Conservation (phyloP, 53 echinoderm and acorn worm genomes). For the Hippasteria phrygiana region DNA sequence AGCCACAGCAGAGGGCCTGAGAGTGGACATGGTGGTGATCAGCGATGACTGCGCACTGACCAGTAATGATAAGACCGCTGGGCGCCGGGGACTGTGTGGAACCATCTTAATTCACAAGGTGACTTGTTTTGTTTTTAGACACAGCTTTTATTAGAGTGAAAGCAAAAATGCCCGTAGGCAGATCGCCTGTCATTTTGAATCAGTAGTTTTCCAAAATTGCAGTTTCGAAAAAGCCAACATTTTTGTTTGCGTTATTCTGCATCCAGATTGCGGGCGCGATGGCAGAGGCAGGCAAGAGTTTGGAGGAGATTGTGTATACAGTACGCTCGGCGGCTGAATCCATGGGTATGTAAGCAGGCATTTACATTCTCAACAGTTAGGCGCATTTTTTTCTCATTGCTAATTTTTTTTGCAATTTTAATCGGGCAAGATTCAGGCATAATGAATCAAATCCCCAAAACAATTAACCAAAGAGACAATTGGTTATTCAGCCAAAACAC, state of each 20-base stretch:
- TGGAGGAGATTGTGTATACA: conserved; percentile 66
- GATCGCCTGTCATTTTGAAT: too few relatives aligned
- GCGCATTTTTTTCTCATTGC: too few relatives aligned
- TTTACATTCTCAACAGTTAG: neutral
- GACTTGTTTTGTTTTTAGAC: too few relatives aligned
- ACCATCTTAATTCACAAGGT: conserved; percentile 88
- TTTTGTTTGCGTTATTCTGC: neutral
- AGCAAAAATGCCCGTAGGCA: too few relatives aligned
- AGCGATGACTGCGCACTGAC: conserved; percentile 83
- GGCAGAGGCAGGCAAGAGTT: conserved; percentile 75
- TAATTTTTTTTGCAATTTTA: too few relatives aligned
- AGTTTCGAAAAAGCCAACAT: too few relatives aligned
- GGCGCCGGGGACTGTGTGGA: conserved; percentile 80
- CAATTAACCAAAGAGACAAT: too few relatives aligned
- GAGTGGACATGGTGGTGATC: conserved; percentile 82
- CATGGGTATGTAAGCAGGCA: conserved; percentile 49
- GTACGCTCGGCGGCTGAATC: conserved; percentile 39
- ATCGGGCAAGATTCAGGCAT: too few relatives aligned
- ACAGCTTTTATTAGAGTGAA: too few relatives aligned
- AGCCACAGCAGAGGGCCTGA: conserved; percentile 77
- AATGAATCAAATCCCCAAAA: too few relatives aligned
- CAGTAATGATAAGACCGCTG: conserved; percentile 68
- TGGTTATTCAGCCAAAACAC: too few relatives aligned
- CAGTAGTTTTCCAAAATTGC: too few relatives aligned
- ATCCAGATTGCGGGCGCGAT: conserved; percentile 78